Evolutionary conservation across 2,888 invertebrate genomes (phyloP), one percentile per base, ranked within the genome.

Genomic region (Cynaeus angustus): DNA sequence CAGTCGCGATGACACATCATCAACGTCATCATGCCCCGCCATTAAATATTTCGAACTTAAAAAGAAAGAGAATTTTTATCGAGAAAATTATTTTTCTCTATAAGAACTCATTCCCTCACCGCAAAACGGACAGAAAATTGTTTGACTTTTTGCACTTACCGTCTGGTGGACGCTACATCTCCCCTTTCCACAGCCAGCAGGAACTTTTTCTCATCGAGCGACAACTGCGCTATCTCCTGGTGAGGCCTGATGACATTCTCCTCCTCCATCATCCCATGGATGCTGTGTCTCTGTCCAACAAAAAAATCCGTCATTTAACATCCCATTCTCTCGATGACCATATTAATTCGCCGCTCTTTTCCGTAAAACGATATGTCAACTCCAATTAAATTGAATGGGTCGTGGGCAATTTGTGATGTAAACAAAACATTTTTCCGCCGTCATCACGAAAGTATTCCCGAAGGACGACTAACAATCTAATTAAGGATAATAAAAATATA

Each of bases 131-230:
- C 52, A 53, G 59, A 37, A 21, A 21, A 21, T n/a, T n/a, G n/a
- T n/a, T n/a, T n/a, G n/a, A 21, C 21, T 6, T 33, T 33, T 9
- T 33, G 5, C 7, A 77, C 84, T 87, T 83, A 92, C 92, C 91
- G 90, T 83, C 95, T 88, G 14, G 97, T 96, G 66, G 95, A 94
- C 64, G 97, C 97, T 80, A 98, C 95, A 87, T 99, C 98, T 28
- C 99, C 98, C 28, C 98, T 89, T 87, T 98, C 98, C 78, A 97
- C 97, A 6, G 97, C 96, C 80, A 98, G 88, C 68, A 98, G 90
- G 87, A 93, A 98, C 87, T 96, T 96, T 88, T 97, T 97, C 88
- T 98, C 98, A 79, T 94, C 94, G 79, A 94, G 87, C 45, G 92
- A 90, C 77, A 94, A 88, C 85, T 91, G 92, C 59, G 91, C 92